phyloP scores from a whole-genome alignment of 2,888 invertebrate species.

The Plagodis pulveraria region DNA sequence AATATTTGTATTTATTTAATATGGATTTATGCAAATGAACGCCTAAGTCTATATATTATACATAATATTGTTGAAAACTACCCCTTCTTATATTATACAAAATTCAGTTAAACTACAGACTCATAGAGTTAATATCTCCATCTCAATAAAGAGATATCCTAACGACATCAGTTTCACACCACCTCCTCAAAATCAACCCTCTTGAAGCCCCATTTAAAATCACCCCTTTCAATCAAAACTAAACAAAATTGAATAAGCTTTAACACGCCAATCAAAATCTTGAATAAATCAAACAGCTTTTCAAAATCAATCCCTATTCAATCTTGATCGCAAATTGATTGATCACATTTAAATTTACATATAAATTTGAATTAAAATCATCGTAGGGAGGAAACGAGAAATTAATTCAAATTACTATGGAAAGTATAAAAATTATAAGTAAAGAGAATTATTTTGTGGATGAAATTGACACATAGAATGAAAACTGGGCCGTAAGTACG shows the following conservation, averaged over 20 bases:
- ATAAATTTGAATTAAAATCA: slow-evolving; percentile 20
- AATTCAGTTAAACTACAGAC: no score
- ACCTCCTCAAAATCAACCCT: slow-evolving; percentile 4
- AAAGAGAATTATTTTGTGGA: no score
- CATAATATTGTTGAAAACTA: no score
- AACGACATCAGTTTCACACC: slow-evolving; percentile 1
- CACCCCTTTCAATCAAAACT: slow-evolving; percentile 12
- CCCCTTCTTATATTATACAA: no score
- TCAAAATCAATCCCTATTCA: slow-evolving; percentile 22
- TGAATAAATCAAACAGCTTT: slow-evolving; percentile 19
- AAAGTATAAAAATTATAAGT: no score
- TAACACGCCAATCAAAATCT: slow-evolving; percentile 6
- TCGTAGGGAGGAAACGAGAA: not conserved
- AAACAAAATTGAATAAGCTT: slow-evolving; percentile 14
- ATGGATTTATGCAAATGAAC: no score
- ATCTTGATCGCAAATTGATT: slow-evolving; percentile 15
- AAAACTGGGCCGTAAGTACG: no score
- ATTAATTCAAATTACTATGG: not conserved
- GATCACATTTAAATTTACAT: slow-evolving; percentile 27
- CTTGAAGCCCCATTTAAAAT: slow-evolving; percentile 2
- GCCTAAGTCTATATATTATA: no score
- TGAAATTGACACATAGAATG: no score
- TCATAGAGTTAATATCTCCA: not conserved
- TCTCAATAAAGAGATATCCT: not conserved
- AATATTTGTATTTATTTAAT: no score